Evolutionary conservation across 2,888 invertebrate genomes (phyloP).

Genomic region (Orthosia gracilis): DNA sequence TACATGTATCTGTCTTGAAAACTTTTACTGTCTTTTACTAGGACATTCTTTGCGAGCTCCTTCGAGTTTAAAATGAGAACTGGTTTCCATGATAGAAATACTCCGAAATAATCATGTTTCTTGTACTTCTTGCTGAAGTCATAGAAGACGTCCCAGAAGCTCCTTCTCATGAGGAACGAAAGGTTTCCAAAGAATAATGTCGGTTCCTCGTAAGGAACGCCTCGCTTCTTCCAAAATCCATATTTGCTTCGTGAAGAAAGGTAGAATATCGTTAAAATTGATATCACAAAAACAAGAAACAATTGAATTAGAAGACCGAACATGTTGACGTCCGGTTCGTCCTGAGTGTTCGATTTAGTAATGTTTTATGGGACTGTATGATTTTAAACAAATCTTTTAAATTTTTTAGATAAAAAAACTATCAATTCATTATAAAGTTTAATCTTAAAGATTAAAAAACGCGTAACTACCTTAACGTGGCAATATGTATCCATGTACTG

Average conservation of each 20-base stretch:
- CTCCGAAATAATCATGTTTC: slow-evolving; percentile 77
- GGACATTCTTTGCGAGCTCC: slow-evolving; percentile 76
- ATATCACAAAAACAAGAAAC: slow-evolving; percentile 62
- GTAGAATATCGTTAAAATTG: slow-evolving; percentile 68
- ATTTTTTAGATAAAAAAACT: too few species aligned
- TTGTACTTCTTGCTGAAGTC: slow-evolving; percentile 73
- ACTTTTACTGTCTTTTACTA: slow-evolving; percentile 77
- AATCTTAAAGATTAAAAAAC: too few species aligned
- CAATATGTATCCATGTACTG: too few species aligned
- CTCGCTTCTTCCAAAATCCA: slow-evolving; percentile 81
- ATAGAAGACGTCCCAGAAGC: slow-evolving; percentile 75
- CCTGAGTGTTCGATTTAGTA: slow-evolving; percentile 6
- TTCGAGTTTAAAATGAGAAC: slow-evolving; percentile 79
- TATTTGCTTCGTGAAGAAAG: slow-evolving; percentile 73
- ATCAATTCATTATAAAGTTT: too few species aligned
- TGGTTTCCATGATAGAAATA: slow-evolving; percentile 79
- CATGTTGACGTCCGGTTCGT: slow-evolving; percentile 55
- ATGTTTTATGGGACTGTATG: too few species aligned
- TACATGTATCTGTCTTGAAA: slow-evolving; percentile 79
- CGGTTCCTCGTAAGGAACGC: slow-evolving; percentile 78
- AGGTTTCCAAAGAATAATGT: slow-evolving; percentile 77
- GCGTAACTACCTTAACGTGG: too few species aligned
- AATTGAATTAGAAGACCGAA: slow-evolving; percentile 54
- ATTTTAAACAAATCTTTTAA: too few species aligned
- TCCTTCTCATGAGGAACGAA: slow-evolving; percentile 78